Base-by-base conservation (phyloP, 2,113 vertebrate genomes). In the Gymnorhina tibicen region DNA sequence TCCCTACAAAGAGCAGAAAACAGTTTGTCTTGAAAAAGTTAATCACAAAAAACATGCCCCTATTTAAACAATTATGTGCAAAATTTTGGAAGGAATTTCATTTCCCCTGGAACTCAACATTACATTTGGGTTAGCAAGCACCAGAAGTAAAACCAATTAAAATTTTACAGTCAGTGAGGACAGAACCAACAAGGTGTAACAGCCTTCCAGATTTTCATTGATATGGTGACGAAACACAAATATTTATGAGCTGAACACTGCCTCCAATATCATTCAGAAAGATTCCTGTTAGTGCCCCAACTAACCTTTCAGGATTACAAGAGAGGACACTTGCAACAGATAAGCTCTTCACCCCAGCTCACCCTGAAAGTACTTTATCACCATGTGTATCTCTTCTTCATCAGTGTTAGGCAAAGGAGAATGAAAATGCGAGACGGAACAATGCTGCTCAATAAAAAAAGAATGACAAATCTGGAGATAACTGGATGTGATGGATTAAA, bases 121-220 rank as follows among this genome's bases (percentile, higher is more conserved):
- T 96, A 89, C n/a, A 70, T 90, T 92, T 82, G 79, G 91, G 91
- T 97, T 97, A 97, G 96, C 82, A 94, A 97, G 85, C 85, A 93
- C 74, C 55, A 96, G 77, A 96, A 95, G 77, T 91, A 97, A 97
- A 98, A 94, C 75, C 96, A 97, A 98, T 98, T 97, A 97, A 97
- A 91, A 95, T 96, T 93, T 91, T 95, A 90, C 75, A 89, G 93
- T 95, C 88, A 84, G 66, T 73, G 75, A 96, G 96, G 95, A 79
- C 81, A 93, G 92, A 97, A 97, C 67, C 10, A 13, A 92, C 83
- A 94, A 85, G 77, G 62, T 92, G 22, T 89, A 97, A 96, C 81
- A 92, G 68, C 59, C 79, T 91, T 77, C 81, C 69, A 94, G 80
- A 84, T 95, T 85, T 90, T 91, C 44, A 21, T 39, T 96, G 87